A percentile compares a stretch with the other conserved stretches of the same genome.
These are phyloP conservation scores for Loris lydekkerianus DNA, from an alignment of 2,797 vertebrate species.

Conservation along the genomic window DNA sequence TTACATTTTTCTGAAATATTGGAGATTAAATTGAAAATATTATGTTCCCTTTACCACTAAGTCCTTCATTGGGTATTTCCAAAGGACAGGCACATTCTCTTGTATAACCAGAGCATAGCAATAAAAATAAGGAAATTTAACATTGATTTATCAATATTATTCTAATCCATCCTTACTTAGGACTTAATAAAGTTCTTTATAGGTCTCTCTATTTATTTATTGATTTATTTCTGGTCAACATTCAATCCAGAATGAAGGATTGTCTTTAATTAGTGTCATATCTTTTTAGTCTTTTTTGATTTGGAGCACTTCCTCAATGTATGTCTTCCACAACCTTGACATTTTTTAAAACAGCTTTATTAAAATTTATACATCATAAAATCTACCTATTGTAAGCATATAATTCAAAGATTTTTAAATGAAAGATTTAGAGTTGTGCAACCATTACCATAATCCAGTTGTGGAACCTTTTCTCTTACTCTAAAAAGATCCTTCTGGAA, in stretches of 20 bases:
- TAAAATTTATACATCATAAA: not conserved
- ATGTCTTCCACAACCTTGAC: not conserved
- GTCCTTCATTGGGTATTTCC: conserved; percentile 15
- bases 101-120: not conserved
- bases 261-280: not conserved
- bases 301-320: conserved; percentile 17
- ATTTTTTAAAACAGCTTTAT: conserved; percentile 5
- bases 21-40: not conserved
- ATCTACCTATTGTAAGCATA: not conserved
- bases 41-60: conserved; percentile 7
- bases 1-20: conserved; percentile 36
- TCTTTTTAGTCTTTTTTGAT: conserved; percentile 19
- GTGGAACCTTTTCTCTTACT: not conserved
- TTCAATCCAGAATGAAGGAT: not conserved
- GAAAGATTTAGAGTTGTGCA: not conserved
- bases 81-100: not conserved
- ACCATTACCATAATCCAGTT: not conserved
- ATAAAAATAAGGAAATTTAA: conserved; percentile 13
- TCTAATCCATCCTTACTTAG: conserved; percentile 34
- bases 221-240: not conserved
- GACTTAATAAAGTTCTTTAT: not conserved
- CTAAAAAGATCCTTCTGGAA: not conserved
- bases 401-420: not conserved
- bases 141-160: not conserved
- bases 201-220: fast-evolving